Base-by-base conservation (phyloP, 1,140 invertebrate genomes). In the Popillia japonica region DNA sequence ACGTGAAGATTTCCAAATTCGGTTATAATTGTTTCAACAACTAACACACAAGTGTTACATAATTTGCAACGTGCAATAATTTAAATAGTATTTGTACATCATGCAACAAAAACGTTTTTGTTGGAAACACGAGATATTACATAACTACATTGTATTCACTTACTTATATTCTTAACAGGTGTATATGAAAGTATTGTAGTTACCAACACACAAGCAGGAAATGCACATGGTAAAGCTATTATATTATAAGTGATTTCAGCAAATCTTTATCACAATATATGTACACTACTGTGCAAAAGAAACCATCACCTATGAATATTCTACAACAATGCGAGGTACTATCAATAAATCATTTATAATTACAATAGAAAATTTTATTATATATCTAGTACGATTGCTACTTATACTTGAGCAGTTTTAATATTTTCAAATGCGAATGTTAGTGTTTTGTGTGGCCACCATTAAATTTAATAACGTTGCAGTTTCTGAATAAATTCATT, bases 221-320 rank as follows among this genome's bases (percentile, higher is more conserved):
- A 68, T 68, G 61, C 22, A 14, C 44, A 7, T 23, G 8, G 61
- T 8, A 20, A 9, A 68, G 22, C 22, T 10, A 20, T 9, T 22
- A 20, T 68, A 34, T 27, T 68, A 17, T n/a, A 55, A n/a, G 7
- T 9, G 7, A 10, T 64, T 10, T 68, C 20, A 22, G 11, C 27
- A 68, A 68, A 68, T 68, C 14, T 34, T 68, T 68, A 68, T 68
- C 61, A 68, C 20, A 68, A 22, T 8, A 11, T n/a, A n/a, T n/a
- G n/a, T n/a, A n/a, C n/a, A n/a, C n/a, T n/a, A n/a, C n/a, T n/a
- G n/a, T n/a, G n/a, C n/a, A n/a, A n/a, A n/a, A n/a, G n/a, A n/a
- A n/a, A n/a, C n/a, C n/a, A n/a, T n/a, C n/a, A n/a, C n/a, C n/a
- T n/a, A n/a, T n/a, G n/a, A n/a, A n/a, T n/a, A n/a, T n/a, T n/a